Percentiles rank a stretch among this genome's conserved stretches.
Conservation (phyloP, 2,113 vertebrate species). For the Antechinus flavipes region DNA sequence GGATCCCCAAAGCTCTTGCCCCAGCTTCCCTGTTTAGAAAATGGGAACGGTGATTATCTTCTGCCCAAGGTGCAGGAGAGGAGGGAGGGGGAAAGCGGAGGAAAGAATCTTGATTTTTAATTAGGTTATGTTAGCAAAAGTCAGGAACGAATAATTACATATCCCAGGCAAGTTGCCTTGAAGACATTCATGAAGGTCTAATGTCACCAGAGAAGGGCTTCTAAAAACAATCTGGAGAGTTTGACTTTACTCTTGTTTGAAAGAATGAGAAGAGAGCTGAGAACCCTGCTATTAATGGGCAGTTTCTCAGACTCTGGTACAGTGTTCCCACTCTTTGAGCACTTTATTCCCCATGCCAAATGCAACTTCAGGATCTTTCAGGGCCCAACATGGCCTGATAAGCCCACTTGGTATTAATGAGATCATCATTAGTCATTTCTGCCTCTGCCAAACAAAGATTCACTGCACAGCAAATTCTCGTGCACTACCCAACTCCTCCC, state of each 20-base stretch:
- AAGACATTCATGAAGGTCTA: constrained; percentile 41
- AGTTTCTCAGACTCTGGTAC: background rate
- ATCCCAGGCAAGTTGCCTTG: constrained; percentile 27
- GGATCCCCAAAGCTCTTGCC: background rate
- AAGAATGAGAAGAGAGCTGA: background rate
- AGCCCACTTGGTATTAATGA: constrained; percentile 69
- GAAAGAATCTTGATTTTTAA: background rate
- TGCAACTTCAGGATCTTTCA: constrained; percentile 68
- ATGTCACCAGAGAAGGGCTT: constrained; percentile 3
- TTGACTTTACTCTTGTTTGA: constrained; percentile 8
- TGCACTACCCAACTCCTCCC: background rate
- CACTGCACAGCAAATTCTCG: constrained; percentile 21
- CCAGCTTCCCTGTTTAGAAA: background rate
- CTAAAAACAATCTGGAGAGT: background rate
- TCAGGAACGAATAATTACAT: constrained; percentile 26
- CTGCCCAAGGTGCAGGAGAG: background rate
- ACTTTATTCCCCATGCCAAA: constrained; percentile 60
- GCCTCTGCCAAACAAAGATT: constrained; percentile 52
- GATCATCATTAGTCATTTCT: constrained; percentile 67
- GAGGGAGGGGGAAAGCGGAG: background rate
- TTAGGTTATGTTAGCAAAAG: constrained; percentile 48
- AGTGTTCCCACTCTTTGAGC: constrained; percentile 15
- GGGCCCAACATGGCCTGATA: constrained; percentile 71
- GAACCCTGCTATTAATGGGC: constrained; percentile 1
- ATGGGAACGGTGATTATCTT: constrained; percentile 21